A percentile compares a stretch with the other conserved stretches of the same genome.
Evolutionary conservation across 2,888 invertebrate species (phyloP).

Genomic region (Folsomia manolachei): DNA sequence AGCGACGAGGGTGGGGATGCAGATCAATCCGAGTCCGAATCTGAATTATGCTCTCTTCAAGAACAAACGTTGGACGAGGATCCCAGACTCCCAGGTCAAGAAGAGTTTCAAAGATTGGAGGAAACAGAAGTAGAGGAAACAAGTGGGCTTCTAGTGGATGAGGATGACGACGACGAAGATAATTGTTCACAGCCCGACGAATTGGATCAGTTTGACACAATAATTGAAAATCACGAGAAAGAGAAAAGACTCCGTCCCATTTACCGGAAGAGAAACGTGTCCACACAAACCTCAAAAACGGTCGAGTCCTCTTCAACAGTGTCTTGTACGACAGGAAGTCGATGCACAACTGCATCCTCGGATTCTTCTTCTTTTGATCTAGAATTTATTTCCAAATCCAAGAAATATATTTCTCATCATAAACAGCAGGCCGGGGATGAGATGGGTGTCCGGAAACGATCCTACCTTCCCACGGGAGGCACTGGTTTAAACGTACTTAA

Average conservation of each 20-base stretch:
- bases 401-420: slow-evolving; percentile 14
- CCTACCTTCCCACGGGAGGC: slow-evolving; percentile 35
- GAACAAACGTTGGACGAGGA: neutral
- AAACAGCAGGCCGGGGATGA: neutral
- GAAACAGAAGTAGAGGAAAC: slow-evolving; percentile 30
- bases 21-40: slow-evolving; percentile 5
- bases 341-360: slow-evolving; percentile 28
- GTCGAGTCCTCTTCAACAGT: slow-evolving; percentile 28
- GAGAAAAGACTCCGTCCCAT: slow-evolving; percentile 25
- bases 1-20: slow-evolving; percentile 13
- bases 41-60: slow-evolving; percentile 9
- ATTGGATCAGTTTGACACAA: slow-evolving; percentile 31
- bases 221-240: slow-evolving; percentile 39
- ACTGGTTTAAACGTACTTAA: slow-evolving; percentile 41
- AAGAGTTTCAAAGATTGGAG: slow-evolving; percentile 37
- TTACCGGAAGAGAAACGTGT: slow-evolving; percentile 29
- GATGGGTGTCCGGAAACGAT: slow-evolving; percentile 31
- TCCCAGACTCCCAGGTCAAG: slow-evolving; percentile 5
- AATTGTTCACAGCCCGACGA: slow-evolving; percentile 15
- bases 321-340: slow-evolving; percentile 27
- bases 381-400: slow-evolving; percentile 47
- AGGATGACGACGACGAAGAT: slow-evolving; percentile 31
- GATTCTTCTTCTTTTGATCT: slow-evolving; percentile 42
- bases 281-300: slow-evolving; percentile 40
- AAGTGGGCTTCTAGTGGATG: slow-evolving; percentile 21